Evolutionary conservation across 2,113 vertebrate genomes (phyloP), one percentile per base, ranked within the genome.

Genomic region (Hiodon tergisus): DNA sequence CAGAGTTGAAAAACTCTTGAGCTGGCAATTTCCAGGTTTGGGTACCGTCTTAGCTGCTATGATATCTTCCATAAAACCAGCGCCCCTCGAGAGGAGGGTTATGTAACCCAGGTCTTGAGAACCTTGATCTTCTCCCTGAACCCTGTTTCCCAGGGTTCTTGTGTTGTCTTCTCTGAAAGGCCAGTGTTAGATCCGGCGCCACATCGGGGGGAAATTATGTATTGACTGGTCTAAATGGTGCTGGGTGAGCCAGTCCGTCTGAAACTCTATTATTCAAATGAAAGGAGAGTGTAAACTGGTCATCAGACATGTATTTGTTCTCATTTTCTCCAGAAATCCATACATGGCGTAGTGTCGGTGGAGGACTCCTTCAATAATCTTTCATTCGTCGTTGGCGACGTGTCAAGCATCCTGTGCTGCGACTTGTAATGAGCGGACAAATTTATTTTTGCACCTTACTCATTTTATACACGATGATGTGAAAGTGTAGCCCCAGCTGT

Each of bases 401-500:
- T 58, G 55, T 76, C 58, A 76, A 54, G 67, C 57, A 55, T 76
- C 57, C 74, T 60, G 14, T 17, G n/a, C 74, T 50, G 58, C 31
- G 9, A 58, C 47, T 14, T 68, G 67, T 76, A 76, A 76, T 76
- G 74, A 70, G 59, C 17, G 48, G 2, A 11, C 53, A 53, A 50
- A 67, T 66, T 65, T 60, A 78, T 78, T 77, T 78, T 71, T 61
- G 76, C 76, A 67, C 72, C 62, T 73, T 57, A 77, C 78, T 78
- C 78, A 71, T 80, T 83, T 81, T 78, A 63, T 73, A 77, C 76
- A 69, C 31, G 58, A 68, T 66, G 78, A 82, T 81, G 60, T 62
- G 65, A 78, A 78, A 66, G 71, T 9, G 31, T 46, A 78, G 78
- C 80, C 80, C 63, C 81, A 81, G 81, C 81, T 84, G 83, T 74